Evolutionary conservation across 1,140 invertebrate genomes (phyloP).

Genomic region (Leptopilina clavipes): DNA sequence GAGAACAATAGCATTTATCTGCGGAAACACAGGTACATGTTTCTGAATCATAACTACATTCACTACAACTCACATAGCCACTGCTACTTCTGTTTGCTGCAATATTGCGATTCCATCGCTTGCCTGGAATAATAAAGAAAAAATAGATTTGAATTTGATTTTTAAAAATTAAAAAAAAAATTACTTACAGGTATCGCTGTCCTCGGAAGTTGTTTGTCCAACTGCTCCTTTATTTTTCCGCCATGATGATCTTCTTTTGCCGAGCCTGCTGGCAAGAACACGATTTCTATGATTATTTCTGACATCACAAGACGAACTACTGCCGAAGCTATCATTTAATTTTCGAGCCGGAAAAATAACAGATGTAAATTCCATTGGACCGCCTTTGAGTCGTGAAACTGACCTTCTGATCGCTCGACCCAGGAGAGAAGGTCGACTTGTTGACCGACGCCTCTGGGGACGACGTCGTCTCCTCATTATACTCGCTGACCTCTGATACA

Average conservation of each 20-base stretch:
- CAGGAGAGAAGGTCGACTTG: constrained; percentile 65
- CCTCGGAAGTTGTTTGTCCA: constrained; percentile 77
- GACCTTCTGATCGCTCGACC: constrained; percentile 72
- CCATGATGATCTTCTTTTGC: constrained; percentile 64
- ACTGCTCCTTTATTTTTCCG: constrained; percentile 56
- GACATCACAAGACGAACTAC: constrained; percentile 69
- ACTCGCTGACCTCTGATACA: constrained; percentile 90
- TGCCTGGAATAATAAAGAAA: constrained; percentile 60
- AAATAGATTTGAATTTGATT: no score
- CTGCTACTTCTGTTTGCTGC: constrained; percentile 73
- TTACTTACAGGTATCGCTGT: constrained; percentile 76
- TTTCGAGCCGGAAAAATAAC: constrained; percentile 73
- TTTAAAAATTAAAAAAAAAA: constrained; percentile 26
- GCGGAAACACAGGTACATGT: constrained; percentile 84
- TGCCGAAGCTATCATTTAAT: constrained; percentile 71
- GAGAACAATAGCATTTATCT: constrained; percentile 85
- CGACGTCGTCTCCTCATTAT: constrained; percentile 86
- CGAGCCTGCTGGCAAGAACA: constrained; percentile 66
- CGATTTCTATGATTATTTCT: constrained; percentile 65
- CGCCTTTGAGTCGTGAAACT: constrained; percentile 71
- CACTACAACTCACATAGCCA: constrained; percentile 88
- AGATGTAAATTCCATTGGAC: constrained; percentile 75
- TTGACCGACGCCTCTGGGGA: constrained; percentile 68
- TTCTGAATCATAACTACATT: constrained; percentile 88
- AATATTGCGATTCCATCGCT: constrained; percentile 59